Percentiles rank a stretch among this genome's conserved stretches.
phyloP scores from a whole-genome alignment of 2,888 invertebrate genomes.

The Pycnomerus fuliginosus region DNA sequence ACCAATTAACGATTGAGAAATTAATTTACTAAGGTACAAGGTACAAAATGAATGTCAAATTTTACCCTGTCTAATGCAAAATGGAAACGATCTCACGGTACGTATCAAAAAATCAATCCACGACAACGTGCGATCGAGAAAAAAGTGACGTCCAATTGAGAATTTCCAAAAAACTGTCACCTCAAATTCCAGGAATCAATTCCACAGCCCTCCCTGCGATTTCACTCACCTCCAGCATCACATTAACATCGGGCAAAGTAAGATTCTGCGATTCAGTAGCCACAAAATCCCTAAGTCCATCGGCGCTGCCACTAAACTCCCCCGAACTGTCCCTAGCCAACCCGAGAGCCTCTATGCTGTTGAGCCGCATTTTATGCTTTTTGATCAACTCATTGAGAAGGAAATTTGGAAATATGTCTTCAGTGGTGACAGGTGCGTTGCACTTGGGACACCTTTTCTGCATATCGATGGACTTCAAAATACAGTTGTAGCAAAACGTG shows the following conservation, averaged over 20 bases:
- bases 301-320: conserved; percentile 51
- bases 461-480: conserved; percentile 65
- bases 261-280: conserved; percentile 70
- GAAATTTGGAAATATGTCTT: conserved; percentile 83
- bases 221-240: conserved; percentile 80
- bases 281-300: conserved; percentile 63
- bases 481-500: conserved; percentile 86
- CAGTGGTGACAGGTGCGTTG: conserved; percentile 66
- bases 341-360: conserved; percentile 53
- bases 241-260: conserved; percentile 76
- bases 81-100: no score
- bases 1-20: no score
- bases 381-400: conserved; percentile 78
- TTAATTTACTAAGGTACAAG: no score
- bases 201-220: no score
- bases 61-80: no score
- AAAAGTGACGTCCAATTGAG: no score
- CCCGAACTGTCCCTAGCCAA: conserved; percentile 49
- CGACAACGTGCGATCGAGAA: no score
- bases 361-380: conserved; percentile 63
- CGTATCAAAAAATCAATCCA: no score
- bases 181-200: no score
- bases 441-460: conserved; percentile 81
- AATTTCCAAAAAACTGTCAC: no score
- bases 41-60: no score